Base-by-base conservation (phyloP, 2,797 vertebrate genomes). In the Betta splendens region DNA sequence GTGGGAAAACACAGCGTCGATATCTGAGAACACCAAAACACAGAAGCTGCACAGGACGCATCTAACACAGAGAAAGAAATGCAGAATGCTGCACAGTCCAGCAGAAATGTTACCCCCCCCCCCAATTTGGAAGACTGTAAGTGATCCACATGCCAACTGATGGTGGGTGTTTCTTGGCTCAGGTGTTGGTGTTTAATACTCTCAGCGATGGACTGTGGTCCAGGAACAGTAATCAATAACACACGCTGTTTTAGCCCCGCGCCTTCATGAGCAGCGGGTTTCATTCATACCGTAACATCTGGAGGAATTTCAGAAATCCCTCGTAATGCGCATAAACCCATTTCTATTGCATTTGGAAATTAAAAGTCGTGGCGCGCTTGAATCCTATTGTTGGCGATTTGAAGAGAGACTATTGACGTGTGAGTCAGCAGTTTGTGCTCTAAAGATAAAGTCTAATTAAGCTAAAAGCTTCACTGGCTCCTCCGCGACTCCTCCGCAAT, bases 401-500 rank as follows among this genome's bases (percentile, higher is more conserved):
- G 45, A 16, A 28, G 26, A 16, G 9, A 26, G 7, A 51, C 73
- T 66, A 49, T 69, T 67, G 72, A 45, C 69, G 58, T 28, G 62
- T 83, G 82, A 89, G 84, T 92, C 88, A 87, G 89, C 64, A 39
- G 77, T 83, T 57, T 50, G 51, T 79, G 63, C 69, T 83, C 85
- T 85, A 85, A 91, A 92, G 87, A 89, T 92, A 88, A 90, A 80
- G 85, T 91, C 83, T 92, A 93, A 94, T 95, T 94, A 94, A 91
- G 88, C 89, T 95, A 93, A 95, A 93, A 96, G 94, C 94, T 88
- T 92, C 85, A 91, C 80, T 92, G 90, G 92, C 89, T 82, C 55
- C 76, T 77, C 80, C 76, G 59, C 74, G 78, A 85, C 73, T 87
- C 79, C 60, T 68, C 81, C 85, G 85, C 90, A 89, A 89, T 92